A percentile compares a stretch with the other conserved stretches of the same genome.
phyloP scores from a whole-genome alignment of 2,113 vertebrate genomes.

The Grammomys dolichurus region DNA sequence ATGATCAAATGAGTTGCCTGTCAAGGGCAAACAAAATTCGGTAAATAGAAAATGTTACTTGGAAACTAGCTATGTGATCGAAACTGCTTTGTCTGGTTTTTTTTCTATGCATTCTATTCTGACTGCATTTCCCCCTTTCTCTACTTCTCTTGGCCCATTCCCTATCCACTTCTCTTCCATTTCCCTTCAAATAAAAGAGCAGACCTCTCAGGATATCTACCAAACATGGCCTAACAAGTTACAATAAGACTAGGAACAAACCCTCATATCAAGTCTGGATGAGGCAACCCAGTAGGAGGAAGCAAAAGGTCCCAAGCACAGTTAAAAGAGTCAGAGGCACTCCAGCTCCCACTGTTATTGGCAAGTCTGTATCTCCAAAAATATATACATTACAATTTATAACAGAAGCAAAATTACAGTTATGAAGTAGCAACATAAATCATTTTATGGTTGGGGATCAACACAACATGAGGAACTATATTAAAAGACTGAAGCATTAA shows the following conservation, averaged over 20 bases:
- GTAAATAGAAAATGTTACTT: neutral
- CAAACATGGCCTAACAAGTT: neutral
- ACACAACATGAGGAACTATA: neutral
- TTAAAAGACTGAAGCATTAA: neutral
- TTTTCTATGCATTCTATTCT: neutral
- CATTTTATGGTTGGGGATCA: neutral
- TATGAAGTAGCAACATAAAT: neutral
- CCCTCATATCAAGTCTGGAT: neutral
- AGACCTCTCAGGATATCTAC: neutral
- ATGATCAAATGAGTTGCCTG: neutral
- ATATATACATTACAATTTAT: neutral
- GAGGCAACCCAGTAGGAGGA: neutral
- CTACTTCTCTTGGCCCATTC: accelerated
- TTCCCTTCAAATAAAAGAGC: neutral
- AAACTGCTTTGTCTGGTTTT: neutral
- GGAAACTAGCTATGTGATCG: neutral
- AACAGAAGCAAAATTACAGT: neutral
- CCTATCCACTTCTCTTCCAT: neutral
- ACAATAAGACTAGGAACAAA: neutral
- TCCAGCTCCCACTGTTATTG: neutral
- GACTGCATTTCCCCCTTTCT: neutral
- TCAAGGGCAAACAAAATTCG: neutral
- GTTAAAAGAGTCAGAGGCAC: neutral
- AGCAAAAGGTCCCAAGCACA: neutral
- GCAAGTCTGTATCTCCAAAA: neutral